These are phyloP conservation scores for Apostichopus parvimensis DNA, from an alignment of 35 echinoderm and acorn worm genomes.

Conservation along the genomic window DNA sequence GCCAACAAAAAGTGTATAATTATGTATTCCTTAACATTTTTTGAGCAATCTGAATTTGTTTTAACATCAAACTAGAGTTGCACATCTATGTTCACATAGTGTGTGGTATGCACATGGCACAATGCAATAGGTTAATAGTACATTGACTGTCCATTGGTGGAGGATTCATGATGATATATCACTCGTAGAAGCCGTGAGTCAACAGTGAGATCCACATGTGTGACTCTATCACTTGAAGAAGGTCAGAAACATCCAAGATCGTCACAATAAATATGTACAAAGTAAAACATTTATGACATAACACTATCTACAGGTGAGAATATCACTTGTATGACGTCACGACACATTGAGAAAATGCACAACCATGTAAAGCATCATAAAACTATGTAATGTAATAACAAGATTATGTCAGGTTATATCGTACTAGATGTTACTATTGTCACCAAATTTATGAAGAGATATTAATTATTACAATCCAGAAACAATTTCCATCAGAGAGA, in stretches of 20 bases:
- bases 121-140: too few species aligned
- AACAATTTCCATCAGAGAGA: background rate
- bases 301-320: slow-evolving; percentile 32
- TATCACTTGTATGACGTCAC: slow-evolving; percentile 23
- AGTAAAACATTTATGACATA: slow-evolving; percentile 38
- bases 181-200: too few species aligned
- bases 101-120: too few species aligned
- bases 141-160: too few species aligned
- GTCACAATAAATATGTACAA: slow-evolving; percentile 46
- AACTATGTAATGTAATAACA: slow-evolving; percentile 22
- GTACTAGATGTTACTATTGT: background rate
- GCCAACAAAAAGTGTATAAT: too few species aligned
- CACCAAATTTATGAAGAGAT: slow-evolving; percentile 4
- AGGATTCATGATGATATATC: too few species aligned
- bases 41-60: too few species aligned
- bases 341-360: slow-evolving; percentile 37
- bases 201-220: too few species aligned
- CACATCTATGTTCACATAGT: too few species aligned
- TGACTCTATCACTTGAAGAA: background rate
- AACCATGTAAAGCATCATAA: slow-evolving; percentile 29
- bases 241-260: slow-evolving; percentile 9
- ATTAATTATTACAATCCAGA: background rate
- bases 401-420: slow-evolving; percentile 6
- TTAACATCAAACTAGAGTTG: too few species aligned
- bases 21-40: too few species aligned